Base-by-base conservation (phyloP, 2,113 vertebrate genomes). In the Genyomyrus donnyi region DNA sequence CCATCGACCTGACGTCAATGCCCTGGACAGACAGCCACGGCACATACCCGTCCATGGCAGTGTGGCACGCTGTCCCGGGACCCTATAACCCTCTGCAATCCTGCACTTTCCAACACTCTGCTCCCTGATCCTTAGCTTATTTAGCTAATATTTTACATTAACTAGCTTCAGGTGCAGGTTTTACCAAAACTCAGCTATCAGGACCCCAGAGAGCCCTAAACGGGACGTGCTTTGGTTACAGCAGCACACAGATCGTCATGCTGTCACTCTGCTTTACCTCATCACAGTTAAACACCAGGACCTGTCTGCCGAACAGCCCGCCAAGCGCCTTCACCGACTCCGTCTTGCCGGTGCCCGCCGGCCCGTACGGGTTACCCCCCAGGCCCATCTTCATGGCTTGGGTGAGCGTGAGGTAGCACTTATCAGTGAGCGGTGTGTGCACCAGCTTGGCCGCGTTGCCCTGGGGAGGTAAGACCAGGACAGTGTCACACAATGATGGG, bases 1-100 rank as follows among this genome's bases (percentile, higher is more conserved):
- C 98, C 98, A 99, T 99, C 2, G 98, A 99, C 93, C 98, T 98
- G 93, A 99, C 98, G 92, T 99, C 98, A 9, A 99, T 99, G 53
- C 98, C 98, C 98, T 99, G 88, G 86, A 90, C 90, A 70, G 48
- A 93, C 46, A 52, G 52, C 35, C 52, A 42, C 15, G 46, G 31
- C 35, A 35, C 87, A 62, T 0, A 2, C 31, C 21, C 35, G 56
- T 7, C 35, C 9, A 52, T 7, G 46, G 8, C 58, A 62, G 9
- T n/a, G 24, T 0, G 9, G n/a, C 8, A 4, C n/a, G 9, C n/a
- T 27, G 58, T 8, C 58, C 24, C 11, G 9, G 58, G 9, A 15
- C 66, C 66, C 66, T 74, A 1, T 74, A 1, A 21, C n/a, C 66
- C 66, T 74, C 66, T 2, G 58, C 58, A n/a, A 66, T 66, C 35